Conservation (phyloP, 2,797 vertebrate species). For the Margarornis squamiger region DNA sequence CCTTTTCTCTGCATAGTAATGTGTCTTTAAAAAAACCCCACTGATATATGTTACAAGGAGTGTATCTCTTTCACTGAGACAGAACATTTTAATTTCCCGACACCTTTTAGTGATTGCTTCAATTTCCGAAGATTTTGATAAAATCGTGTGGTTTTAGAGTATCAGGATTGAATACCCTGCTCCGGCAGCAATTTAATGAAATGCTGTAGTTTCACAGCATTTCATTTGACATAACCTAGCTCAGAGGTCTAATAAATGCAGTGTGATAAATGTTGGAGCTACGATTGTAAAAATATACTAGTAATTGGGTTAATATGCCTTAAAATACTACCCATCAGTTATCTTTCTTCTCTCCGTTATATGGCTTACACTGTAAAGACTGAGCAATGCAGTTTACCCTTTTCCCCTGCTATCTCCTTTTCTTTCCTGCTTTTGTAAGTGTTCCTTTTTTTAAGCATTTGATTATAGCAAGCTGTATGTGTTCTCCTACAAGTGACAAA, state of each 20-base stretch:
- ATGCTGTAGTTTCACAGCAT: conserved; percentile 78
- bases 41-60: conserved; percentile 88
- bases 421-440: not conserved
- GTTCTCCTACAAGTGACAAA: not conserved
- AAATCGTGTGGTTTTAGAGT: conserved; percentile 87
- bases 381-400: conserved; percentile 28
- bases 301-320: conserved; percentile 99
- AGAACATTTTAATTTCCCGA: conserved; percentile 92
- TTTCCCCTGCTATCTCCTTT: conserved; percentile 1
- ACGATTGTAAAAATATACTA: conserved; percentile 93
- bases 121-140: conserved; percentile 95
- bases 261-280: conserved; percentile 88
- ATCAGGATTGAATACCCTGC: conserved; percentile 82
- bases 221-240: conserved; percentile 84
- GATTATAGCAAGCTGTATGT: not conserved
- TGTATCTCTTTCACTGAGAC: conserved; percentile 87
- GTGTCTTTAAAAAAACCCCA: conserved; percentile 79
- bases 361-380: conserved; percentile 66
- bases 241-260: conserved; percentile 85
- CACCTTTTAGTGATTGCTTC: conserved; percentile 93
- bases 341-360: conserved; percentile 79
- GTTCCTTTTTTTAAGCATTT: not conserved
- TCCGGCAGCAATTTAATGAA: conserved; percentile 83
- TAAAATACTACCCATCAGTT: conserved; percentile 97
- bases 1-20: conserved; percentile 84